Evolutionary conservation across 2,888 invertebrate species (phyloP), one percentile per base, ranked within the genome.

Genomic region (Rotaria macrura): DNA sequence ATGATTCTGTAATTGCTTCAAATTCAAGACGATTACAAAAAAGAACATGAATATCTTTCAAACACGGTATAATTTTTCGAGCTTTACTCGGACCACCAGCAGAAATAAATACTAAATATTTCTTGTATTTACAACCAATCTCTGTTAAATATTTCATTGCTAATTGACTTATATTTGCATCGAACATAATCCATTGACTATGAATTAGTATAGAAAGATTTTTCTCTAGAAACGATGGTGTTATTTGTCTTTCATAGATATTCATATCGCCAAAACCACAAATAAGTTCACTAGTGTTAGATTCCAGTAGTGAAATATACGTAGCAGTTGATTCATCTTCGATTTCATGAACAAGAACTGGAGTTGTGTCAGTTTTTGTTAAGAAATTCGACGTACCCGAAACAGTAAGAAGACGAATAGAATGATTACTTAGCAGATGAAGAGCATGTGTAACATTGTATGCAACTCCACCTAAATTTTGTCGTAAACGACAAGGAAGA

Each of bases 401-500:
- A 0, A 94, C 94, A 0, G 95, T 94, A 72, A 96, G 92, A 83
- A 96, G 93, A 43, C 93, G 90, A 12, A 89, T 89, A 0, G 94
- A 93, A 20, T 89, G 88, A 84, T 92, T 92, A 55, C 94, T 93
- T 49, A 96, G 92, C 88, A 94, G 93, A 88, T 93, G 93, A 85
- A 98, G 91, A 38, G 95, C 95, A 89, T 96, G 95, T 2, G 95
- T 95, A 85, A 97, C 93, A 91, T 98, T 98, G 85, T 97, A 93
- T 0, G 94, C 97, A 0, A 98, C 98, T 25, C 98, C 98, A 23
- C 97, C 97, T 89, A 90, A 74, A 49, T 83, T 85, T 72, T 84
- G 86, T 38, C 43, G 86, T 65, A 86, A 83, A 55, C 54, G 25
- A 43, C 47, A 86, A 25, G 85, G 84, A 65, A 84, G 40, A 65